Evolutionary conservation across 2,888 invertebrate species (phyloP), one percentile per base, ranked within the genome.

Genomic region (Agrilus biguttatus): DNA sequence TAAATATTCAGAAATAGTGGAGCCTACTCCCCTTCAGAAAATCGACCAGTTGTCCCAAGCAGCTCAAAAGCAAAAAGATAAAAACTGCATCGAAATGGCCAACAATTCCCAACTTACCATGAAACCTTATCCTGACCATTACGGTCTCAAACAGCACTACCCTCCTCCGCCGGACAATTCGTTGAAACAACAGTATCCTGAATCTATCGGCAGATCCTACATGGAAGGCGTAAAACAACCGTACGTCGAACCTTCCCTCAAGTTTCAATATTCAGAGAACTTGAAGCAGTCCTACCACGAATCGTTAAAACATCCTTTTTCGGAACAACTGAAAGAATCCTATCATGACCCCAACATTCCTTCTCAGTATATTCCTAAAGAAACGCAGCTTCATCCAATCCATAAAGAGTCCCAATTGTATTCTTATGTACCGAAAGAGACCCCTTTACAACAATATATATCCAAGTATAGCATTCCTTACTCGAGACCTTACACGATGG

Each of bases 1-100:
- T 43, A 65, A 65, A 53, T 65, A 63, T 53, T 63, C 64, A 33
- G 63, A 63, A 51, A 61, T 63, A 17, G 55, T 55, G 17, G 55
- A 55, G 44, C 53, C 51, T 14, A 47, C 47, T 40, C 45, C 47
- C 19, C 8, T 45, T 8, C 46, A 46, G 39, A 14, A 45, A 14
- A 45, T 55, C 23, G 58, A 60, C 14, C 54, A 55, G 39, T 35
- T 52, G 34, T 47, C 58, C 17, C 49, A 57, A 41, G 55, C 56
- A 39, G 46, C 49, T 14, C 56, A 60, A 39, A 59, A 59, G 45
- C 61, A 61, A 47, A 63, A 63, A 49, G 55, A 60, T 36, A 63
- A 62, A 44, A 46, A 48, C 13, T 53, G 48, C 39, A 55, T 61
- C 54, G 63, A 64, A 28, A 58, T 63, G 58, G 62, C 62, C 50